These are phyloP conservation scores for Phataginus tetradactyla DNA, from an alignment of 2,797 vertebrate species.

Conservation along the genomic window DNA sequence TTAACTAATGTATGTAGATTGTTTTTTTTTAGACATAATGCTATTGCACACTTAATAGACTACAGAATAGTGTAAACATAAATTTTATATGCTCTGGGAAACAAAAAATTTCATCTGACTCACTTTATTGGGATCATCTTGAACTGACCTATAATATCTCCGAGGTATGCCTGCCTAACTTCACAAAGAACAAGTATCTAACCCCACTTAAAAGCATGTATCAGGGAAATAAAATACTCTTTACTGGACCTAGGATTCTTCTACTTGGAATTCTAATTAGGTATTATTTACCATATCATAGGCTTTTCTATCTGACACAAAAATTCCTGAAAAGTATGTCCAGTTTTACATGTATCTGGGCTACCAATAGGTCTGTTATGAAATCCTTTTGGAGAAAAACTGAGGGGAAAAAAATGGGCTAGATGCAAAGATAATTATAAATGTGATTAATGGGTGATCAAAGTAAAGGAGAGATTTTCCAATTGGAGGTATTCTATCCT, in stretches of 20 bases:
- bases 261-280: neutral
- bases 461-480: neutral
- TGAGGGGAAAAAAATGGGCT: neutral
- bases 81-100: too few species aligned
- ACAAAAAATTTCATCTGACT: too few species aligned
- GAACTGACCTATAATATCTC: too few species aligned
- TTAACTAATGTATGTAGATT: too few species aligned
- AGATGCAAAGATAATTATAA: neutral
- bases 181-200: neutral
- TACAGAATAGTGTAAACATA: too few species aligned
- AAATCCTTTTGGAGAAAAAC: neutral
- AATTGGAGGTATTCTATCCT: neutral
- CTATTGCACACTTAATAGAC: too few species aligned
- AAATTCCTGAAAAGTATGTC: neutral
- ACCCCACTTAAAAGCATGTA: neutral
- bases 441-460: neutral
- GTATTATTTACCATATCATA: neutral
- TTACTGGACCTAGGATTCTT: neutral
- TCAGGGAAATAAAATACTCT: neutral
- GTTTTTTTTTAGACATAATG: too few species aligned
- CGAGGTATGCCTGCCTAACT: too few species aligned
- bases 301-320: neutral
- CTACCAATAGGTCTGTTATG: neutral
- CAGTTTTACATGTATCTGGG: neutral
- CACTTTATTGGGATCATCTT: too few species aligned